Conservation (phyloP, 2,888 invertebrate species). For the Seladonia tumulorum region DNA sequence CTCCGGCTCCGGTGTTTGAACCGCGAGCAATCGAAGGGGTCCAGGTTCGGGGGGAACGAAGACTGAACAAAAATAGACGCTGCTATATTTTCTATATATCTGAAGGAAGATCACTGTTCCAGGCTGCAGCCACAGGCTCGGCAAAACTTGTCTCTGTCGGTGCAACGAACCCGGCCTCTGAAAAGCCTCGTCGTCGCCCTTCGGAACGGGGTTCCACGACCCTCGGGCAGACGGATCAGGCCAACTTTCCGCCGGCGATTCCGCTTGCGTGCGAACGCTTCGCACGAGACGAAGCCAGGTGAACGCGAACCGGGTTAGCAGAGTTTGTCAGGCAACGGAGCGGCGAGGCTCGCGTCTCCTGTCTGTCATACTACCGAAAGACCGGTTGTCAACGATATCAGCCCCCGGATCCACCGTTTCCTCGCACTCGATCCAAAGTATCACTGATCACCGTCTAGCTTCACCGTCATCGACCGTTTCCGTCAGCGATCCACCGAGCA, state of each 20-base stretch:
- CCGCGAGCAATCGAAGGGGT: constrained; percentile 14
- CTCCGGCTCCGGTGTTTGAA: background rate
- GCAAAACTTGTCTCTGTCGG: constrained; percentile 61
- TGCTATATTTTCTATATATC: constrained; percentile 25
- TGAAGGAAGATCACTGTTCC: constrained; percentile 69
- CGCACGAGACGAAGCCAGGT: constrained; percentile 38
- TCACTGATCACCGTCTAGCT: background rate
- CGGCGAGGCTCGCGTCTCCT: constrained; percentile 2
- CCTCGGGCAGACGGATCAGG: constrained; percentile 41
- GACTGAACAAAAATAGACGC: constrained; percentile 68
- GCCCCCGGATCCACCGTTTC: background rate
- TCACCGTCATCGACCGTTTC: background rate
- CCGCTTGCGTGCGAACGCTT: constrained; percentile 25
- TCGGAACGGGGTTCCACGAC: constrained; percentile 60
- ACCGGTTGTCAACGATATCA: background rate
- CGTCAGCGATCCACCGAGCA: background rate
- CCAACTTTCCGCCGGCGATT: constrained; percentile 38
- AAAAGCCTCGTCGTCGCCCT: constrained; percentile 59
- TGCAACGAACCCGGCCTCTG: constrained; percentile 49
- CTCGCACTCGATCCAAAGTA: background rate
- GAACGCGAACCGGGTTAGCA: constrained; percentile 40
- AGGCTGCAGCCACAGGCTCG: constrained; percentile 70
- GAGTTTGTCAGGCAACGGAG: constrained; percentile 19
- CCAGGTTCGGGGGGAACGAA: constrained; percentile 9
- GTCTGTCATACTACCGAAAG: background rate